Conservation (phyloP, 2,888 invertebrate genomes). For the Nebria salina region DNA sequence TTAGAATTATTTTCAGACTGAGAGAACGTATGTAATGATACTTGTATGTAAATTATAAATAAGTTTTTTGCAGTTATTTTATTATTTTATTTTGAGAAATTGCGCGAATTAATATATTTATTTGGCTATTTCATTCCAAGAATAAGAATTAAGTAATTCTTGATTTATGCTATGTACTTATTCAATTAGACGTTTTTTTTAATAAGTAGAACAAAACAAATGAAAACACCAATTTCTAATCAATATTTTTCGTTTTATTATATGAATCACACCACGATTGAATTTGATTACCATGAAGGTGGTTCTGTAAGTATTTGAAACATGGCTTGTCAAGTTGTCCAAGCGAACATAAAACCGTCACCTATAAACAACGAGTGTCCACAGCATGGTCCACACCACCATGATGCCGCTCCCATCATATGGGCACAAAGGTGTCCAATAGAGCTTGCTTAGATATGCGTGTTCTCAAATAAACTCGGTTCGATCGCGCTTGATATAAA, state of each 20-base stretch:
- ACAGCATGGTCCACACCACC: neutral
- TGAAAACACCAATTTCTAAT: slow-evolving; percentile 2
- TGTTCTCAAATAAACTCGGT: neutral
- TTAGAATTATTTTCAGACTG: neutral
- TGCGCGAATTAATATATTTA: no score
- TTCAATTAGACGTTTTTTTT: no score
- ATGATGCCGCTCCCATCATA: neutral
- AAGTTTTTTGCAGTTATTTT: no score
- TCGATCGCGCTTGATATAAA: slow-evolving; percentile 34
- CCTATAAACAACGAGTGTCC: slow-evolving; percentile 21
- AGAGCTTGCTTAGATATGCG: neutral
- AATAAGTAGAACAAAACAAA: no score
- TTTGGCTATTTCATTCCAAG: no score
- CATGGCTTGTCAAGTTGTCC: slow-evolving; percentile 12
- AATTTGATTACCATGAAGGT: slow-evolving; percentile 11
- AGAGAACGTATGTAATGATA: no score
- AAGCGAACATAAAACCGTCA: slow-evolving; percentile 29
- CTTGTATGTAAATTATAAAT: no score
- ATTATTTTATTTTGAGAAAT: no score
- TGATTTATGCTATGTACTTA: no score
- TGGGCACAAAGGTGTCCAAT: neutral
- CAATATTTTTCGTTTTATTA: slow-evolving; percentile 12
- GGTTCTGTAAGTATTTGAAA: neutral
- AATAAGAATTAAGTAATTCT: no score
- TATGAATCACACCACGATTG: neutral